Conservation (phyloP, 2,797 vertebrate genomes). For the Sebastes dallii region DNA sequence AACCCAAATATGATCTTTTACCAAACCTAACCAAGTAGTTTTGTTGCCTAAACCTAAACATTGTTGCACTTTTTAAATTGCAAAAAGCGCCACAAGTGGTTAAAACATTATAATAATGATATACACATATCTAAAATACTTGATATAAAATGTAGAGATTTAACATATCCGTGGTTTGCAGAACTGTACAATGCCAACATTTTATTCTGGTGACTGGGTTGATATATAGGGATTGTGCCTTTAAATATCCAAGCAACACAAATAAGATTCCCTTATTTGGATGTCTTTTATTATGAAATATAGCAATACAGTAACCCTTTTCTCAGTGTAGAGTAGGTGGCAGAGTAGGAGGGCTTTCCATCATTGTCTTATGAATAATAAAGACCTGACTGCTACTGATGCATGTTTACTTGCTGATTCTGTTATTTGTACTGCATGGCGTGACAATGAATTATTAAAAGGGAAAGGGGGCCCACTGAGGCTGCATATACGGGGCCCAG, state of each 20-base stretch:
- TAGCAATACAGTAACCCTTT: not conserved
- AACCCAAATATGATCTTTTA: too few relatives aligned
- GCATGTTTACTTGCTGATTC: not conserved
- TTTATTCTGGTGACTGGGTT: not conserved
- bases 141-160: not conserved
- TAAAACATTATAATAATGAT: too few relatives aligned
- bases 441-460: not conserved
- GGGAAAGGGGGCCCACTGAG: not conserved
- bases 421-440: not conserved
- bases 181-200: not conserved
- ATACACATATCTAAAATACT: too few relatives aligned
- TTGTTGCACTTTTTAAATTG: too few relatives aligned
- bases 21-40: too few relatives aligned
- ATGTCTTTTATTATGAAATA: not conserved
- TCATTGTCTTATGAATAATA: not conserved
- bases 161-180: fast-evolving
- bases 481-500: not conserved
- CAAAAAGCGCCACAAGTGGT: too few relatives aligned
- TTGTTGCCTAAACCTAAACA: too few relatives aligned
- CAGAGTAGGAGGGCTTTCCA: not conserved
- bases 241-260: not conserved
- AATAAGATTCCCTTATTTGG: not conserved
- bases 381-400: not conserved
- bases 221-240: not conserved
- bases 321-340: not conserved